Conservation (phyloP, 2,113 vertebrate species). For the Phaethornis superciliosus region DNA sequence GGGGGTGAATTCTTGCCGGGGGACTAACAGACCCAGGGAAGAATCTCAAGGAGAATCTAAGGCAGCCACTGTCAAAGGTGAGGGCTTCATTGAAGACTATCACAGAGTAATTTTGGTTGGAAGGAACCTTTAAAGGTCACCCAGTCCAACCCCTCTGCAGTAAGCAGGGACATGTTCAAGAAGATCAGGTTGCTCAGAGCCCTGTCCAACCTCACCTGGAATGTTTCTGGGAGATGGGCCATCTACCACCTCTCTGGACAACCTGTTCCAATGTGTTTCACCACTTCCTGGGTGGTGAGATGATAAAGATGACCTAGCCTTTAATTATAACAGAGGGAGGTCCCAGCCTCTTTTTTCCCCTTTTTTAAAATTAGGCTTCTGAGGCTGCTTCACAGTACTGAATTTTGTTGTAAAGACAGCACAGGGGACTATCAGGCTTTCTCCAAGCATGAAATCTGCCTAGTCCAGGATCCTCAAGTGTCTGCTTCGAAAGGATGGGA, state of each 20-base stretch:
- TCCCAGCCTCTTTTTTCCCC: neutral
- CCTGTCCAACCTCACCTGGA: too few species aligned
- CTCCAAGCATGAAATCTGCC: neutral
- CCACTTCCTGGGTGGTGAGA: neutral
- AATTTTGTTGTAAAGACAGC: neutral
- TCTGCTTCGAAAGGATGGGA: neutral
- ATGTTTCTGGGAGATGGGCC: too few species aligned
- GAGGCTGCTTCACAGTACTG: neutral
- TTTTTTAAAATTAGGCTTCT: neutral
- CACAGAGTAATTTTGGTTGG: too few species aligned
- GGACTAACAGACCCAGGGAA: neutral
- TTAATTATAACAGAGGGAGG: neutral
- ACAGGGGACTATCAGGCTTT: neutral
- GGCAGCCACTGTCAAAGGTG: neutral
- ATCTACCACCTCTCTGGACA: too few species aligned
- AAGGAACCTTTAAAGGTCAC: too few species aligned
- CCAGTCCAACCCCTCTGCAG: too few species aligned
- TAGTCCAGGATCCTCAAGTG: neutral
- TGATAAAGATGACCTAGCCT: neutral
- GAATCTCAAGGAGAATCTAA: neutral
- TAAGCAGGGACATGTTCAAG: too few species aligned
- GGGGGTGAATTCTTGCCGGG: neutral
- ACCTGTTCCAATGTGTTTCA: too few species aligned
- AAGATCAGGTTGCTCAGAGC: too few species aligned
- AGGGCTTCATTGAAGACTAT: neutral